A percentile compares a stretch with the other conserved stretches of the same genome.
These are phyloP conservation scores for Antitype chi DNA, from an alignment of 2,888 invertebrate genomes.

Conservation along the genomic window DNA sequence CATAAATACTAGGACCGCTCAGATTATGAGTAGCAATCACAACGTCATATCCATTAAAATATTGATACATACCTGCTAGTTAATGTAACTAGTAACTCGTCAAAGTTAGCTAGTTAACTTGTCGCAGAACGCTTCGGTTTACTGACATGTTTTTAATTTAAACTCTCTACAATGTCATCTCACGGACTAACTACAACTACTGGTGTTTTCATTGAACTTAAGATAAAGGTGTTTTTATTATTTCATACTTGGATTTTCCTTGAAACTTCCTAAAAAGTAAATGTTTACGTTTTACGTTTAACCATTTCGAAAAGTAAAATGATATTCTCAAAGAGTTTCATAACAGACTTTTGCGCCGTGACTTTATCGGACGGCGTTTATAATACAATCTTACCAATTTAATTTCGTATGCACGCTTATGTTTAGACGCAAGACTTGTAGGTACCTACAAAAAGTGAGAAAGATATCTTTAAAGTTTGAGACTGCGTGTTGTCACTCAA, in stretches of 20 bases:
- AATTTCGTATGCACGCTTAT: not conserved
- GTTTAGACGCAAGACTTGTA: not conserved
- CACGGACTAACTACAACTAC: conserved; percentile 8
- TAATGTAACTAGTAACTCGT: not conserved
- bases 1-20: not conserved
- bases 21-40: not conserved
- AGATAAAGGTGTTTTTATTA: conserved; percentile 21
- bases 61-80: not conserved
- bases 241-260: conserved; percentile 14
- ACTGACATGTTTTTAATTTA: conserved; percentile 32
- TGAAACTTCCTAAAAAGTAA: conserved; percentile 33
- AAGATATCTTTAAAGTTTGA: not conserved
- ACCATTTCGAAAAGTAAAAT: conserved; percentile 15
- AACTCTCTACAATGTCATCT: conserved; percentile 21
- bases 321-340: not conserved
- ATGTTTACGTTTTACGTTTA: conserved; percentile 30
- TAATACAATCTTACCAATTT: not conserved
- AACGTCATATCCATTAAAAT: conserved; percentile 5
- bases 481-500: not conserved
- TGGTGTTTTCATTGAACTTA: conserved; percentile 26
- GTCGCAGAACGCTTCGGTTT: not conserved
- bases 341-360: not conserved
- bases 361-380: not conserved
- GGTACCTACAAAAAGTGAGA: not conserved
- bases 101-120: conserved; percentile 30